Conservation (phyloP, 2,113 vertebrate species). For the Otis tarda region DNA sequence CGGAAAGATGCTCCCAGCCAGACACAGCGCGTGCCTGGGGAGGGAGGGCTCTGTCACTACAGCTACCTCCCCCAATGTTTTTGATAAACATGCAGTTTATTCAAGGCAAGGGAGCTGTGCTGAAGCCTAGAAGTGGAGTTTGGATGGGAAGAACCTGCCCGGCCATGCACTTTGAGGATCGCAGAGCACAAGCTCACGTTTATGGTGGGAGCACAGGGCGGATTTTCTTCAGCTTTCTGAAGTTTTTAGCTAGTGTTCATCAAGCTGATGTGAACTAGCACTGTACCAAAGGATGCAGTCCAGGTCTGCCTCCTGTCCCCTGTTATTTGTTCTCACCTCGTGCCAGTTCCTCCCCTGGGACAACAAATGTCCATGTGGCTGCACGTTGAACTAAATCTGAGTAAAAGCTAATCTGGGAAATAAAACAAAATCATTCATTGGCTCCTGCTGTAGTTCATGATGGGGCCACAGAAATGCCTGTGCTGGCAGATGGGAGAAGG, state of each 20-base stretch:
- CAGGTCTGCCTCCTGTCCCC: neutral
- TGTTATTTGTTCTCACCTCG: neutral
- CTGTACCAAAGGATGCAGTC: neutral
- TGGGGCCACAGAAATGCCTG: neutral
- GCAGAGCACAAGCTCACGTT: neutral
- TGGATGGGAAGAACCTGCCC: neutral
- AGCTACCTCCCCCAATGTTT: neutral
- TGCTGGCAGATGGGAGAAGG: neutral
- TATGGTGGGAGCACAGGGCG: neutral
- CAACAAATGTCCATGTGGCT: neutral
- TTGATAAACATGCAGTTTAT: neutral
- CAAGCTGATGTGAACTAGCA: neutral
- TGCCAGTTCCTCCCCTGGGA: neutral
- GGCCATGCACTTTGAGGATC: neutral
- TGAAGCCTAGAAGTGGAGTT: neutral
- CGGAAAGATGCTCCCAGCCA: neutral
- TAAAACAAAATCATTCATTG: neutral
- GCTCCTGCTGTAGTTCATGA: neutral
- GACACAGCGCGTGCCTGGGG: rapidly evolving
- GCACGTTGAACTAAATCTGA: neutral
- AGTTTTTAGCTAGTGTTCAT: neutral
- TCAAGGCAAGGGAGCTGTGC: neutral
- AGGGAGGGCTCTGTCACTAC: neutral
- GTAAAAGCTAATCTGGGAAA: neutral
- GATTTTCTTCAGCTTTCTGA: neutral